Percentiles rank a stretch among this genome's conserved stretches.
phyloP scores from a whole-genome alignment of 2,888 invertebrate genomes.

The Cyrtodaria siliqua region DNA sequence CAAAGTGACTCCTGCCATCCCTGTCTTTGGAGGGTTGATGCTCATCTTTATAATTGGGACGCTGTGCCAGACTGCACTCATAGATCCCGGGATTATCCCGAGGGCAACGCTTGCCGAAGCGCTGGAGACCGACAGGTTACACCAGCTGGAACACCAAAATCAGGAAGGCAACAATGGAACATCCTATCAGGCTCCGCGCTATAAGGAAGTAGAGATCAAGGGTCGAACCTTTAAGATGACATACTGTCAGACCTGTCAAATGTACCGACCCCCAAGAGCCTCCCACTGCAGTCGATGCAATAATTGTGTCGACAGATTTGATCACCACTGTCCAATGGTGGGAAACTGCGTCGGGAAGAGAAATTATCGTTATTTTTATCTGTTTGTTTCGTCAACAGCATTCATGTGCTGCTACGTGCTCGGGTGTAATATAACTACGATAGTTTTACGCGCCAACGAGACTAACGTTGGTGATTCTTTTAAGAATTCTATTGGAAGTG shows the following conservation, averaged over 20 bases:
- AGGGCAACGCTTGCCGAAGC: constrained; percentile 59
- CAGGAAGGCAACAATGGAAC: constrained; percentile 36
- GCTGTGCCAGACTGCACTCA: constrained; percentile 53
- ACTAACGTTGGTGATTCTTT: constrained; percentile 56
- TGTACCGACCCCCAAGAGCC: constrained; percentile 59
- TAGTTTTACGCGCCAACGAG: constrained; percentile 54
- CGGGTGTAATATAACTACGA: constrained; percentile 56
- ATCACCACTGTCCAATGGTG: constrained; percentile 66
- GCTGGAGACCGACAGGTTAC: constrained; percentile 54
- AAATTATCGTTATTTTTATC: constrained; percentile 61
- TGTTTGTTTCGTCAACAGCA: constrained; percentile 55
- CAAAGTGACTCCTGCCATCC: constrained; percentile 59
- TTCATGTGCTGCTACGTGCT: constrained; percentile 60
- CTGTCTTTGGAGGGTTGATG: constrained; percentile 57
- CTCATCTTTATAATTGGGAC: constrained; percentile 56
- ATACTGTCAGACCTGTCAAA: constrained; percentile 61
- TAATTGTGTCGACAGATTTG: constrained; percentile 63
- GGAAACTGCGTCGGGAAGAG: constrained; percentile 62
- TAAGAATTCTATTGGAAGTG: constrained; percentile 53
- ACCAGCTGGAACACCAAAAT: constrained; percentile 42
- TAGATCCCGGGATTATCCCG: constrained; percentile 64
- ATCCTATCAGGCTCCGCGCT: constrained; percentile 50
- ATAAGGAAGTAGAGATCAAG: constrained; percentile 53
- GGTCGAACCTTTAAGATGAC: constrained; percentile 55
- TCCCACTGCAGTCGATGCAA: constrained; percentile 64